Base-by-base conservation (phyloP, 2,113 vertebrate species). In the Penelope pileata region DNA sequence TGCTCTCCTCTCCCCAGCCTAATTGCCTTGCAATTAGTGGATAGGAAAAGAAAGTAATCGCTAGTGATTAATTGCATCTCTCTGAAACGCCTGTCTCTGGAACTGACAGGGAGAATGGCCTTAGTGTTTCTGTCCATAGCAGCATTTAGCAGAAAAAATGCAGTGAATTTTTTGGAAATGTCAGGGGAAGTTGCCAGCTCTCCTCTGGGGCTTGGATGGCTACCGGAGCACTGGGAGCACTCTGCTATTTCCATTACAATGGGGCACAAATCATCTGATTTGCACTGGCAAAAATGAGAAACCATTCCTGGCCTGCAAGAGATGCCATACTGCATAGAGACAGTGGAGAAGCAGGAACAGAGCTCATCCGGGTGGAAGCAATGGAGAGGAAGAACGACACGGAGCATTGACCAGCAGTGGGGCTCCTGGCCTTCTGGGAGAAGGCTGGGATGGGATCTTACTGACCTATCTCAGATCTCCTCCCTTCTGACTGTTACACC, bases 31-130 rank as follows among this genome's bases (percentile, higher is more conserved):
- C 76, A 95, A 81, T 86, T 94, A 94, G 58, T 53, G 42, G 62
- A 59, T 76, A 64, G 73, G 62, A 5, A 18, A 77, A 36, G 48
- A 81, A 8, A 16, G 19, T 69, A 81, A 87, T 88, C 89, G 88
- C 27, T 15, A 5, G 24, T 76, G 85, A 90, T 94, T 91, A 92
- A 96, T 95, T 93, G 79, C 24, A 58, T 64, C 54, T 72, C 62
- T 91, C 81, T 79, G 63, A 68, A 91, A 60, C 1, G 2, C 36
- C 51, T 2, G 0, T 67, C 53, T 78, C 60, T 78, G 81, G 66
- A 89, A 54, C 36, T 48, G 87, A 89, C 68, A 88, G 48, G 34
- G 64, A 83, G 83, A 95, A 93, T 62, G 88, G 87, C 68, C 80
- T 88, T 64, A 13, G 64, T 51, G 80, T 70, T 93, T 78, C 91